phyloP scores from a whole-genome alignment of 2,888 invertebrate genomes.

The Pharmacophagus antenor region DNA sequence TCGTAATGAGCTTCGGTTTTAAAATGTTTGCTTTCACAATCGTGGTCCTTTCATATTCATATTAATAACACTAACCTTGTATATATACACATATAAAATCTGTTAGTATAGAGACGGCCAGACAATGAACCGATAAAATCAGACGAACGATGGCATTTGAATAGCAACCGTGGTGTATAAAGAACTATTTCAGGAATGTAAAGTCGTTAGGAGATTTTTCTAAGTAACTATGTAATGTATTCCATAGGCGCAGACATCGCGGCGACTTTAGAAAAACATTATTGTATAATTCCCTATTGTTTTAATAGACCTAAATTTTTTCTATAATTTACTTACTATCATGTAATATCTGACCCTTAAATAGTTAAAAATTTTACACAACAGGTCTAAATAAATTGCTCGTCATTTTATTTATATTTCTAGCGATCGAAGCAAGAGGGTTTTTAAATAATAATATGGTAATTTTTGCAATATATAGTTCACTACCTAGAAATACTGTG shows the following conservation, averaged over 20 bases:
- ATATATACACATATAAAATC: neutral
- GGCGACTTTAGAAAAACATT: conserved; percentile 18
- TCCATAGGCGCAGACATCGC: conserved; percentile 23
- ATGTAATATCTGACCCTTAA: no score
- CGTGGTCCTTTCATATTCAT: conserved; percentile 7
- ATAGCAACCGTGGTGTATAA: conserved; percentile 15
- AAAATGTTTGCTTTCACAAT: conserved; percentile 9
- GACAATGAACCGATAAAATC: conserved; percentile 26
- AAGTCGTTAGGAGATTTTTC: conserved; percentile 26
- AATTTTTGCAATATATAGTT: no score
- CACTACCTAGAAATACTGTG: no score
- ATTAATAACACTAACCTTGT: conserved; percentile 20
- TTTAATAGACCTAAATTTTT: no score
- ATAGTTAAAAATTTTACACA: no score
- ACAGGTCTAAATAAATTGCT: no score
- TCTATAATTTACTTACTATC: no score
- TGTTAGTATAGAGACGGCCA: neutral
- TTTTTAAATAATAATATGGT: no score
- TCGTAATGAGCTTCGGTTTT: neutral
- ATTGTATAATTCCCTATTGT: neutral
- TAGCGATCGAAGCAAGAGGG: no score
- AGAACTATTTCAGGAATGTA: conserved; percentile 22
- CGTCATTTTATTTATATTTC: no score
- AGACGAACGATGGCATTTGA: conserved; percentile 18
- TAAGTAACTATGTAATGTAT: conserved; percentile 23